phyloP scores from a whole-genome alignment of 2,113 vertebrate genomes.

The Pseudopipra pipra region DNA sequence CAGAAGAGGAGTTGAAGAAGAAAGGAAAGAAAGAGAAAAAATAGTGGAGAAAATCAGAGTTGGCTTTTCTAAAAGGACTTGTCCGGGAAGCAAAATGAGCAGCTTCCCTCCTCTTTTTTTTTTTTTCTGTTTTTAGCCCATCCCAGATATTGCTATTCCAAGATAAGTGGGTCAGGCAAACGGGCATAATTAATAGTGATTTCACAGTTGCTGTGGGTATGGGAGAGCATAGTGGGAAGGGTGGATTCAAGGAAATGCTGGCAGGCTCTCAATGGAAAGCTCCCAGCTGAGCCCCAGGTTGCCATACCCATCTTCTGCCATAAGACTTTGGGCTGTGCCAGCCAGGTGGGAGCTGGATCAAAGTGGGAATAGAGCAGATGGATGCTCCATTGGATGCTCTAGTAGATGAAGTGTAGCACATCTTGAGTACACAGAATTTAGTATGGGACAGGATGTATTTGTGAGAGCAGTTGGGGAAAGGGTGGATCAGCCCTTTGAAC shows the following conservation, averaged over 20 bases:
- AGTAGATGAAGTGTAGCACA: background rate
- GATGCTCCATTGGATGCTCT: background rate
- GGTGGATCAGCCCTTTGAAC: background rate
- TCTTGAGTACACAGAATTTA: background rate
- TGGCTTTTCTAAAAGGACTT: conserved; percentile 31
- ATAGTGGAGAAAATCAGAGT: conserved; percentile 51
- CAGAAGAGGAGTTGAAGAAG: conserved; percentile 50
- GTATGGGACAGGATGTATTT: background rate
- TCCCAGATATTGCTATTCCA: background rate
- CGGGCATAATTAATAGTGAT: background rate
- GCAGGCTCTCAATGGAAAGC: background rate
- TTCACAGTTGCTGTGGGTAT: background rate
- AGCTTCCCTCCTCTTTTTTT: background rate
- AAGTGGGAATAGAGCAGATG: background rate
- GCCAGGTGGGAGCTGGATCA: conserved; percentile 4
- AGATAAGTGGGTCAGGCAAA: conserved; percentile 2
- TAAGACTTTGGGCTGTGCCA: background rate
- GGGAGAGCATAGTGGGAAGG: background rate
- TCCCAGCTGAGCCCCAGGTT: conserved; percentile 1
- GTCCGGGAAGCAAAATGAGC: background rate
- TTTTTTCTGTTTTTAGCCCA: background rate
- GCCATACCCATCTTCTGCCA: background rate
- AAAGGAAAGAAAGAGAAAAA: conserved; percentile 34
- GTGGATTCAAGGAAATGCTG: background rate
- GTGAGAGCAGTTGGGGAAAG: background rate